Evolutionary conservation across 2,113 vertebrate species (phyloP), one percentile per base, ranked within the genome.

Genomic region (Scomber scombrus): DNA sequence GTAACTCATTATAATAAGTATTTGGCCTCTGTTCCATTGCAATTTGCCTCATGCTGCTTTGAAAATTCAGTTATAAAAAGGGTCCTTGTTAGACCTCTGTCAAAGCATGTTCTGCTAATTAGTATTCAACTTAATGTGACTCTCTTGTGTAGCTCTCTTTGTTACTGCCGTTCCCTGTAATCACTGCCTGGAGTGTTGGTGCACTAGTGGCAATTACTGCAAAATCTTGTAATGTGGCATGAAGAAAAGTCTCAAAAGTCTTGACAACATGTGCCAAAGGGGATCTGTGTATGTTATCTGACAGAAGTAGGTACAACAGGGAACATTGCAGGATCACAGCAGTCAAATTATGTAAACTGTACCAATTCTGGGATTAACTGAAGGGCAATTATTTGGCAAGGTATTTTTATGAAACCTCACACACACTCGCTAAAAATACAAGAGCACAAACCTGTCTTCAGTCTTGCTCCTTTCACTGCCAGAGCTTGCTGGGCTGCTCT

Each of bases 401-500:
- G 15, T 15, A 4, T 65, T 55, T 26, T 26, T 26, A 26, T 26
- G 23, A 61, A 43, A 43, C 11, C 51, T 19, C 31, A 54, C 47
- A 70, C 4, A 56, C n/a, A 21, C 1, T 47, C 16, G 50, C 16
- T 14, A 26, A 21, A 46, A 52, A 61, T 14, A 54, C 2, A 14
- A 69, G 31, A 72, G 23, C 16, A 86, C 91, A 93, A 80, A 98
- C 98, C 97, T 96, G 92, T 97, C 96, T 43, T 96, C 96, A 75
- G 95, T 96, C 78, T 97, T 96, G 95, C 95, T 96, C 81, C 93
- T 93, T 74, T 95, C 83, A 7, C 96, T 95, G 85, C 85, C 83
- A 2, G 95, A 96, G 91, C 97, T 96, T 84, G 94, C 91, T 0
- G 97, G 97, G 76, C 97, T 99, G 94, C 95, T 97, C 85, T 98